phyloP scores from a whole-genome alignment of 2,113 vertebrate species.

The Callopanchax toddi region DNA sequence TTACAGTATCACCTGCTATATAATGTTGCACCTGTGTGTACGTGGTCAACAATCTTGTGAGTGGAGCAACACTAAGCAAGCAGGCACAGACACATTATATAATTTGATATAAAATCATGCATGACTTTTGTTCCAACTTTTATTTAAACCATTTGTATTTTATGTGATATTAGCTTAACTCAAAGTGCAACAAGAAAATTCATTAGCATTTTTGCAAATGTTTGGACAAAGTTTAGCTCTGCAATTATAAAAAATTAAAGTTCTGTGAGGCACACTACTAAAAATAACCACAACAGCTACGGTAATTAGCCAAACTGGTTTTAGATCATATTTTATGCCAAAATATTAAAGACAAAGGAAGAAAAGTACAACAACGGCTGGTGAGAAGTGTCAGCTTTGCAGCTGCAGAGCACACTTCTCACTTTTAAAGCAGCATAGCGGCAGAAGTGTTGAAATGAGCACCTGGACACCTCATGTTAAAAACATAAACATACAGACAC shows the following conservation, averaged over 20 bases:
- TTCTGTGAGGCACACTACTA: no score
- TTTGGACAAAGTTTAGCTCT: no score
- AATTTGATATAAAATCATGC: background rate
- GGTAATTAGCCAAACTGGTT: background rate
- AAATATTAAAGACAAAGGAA: no score
- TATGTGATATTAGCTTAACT: no score
- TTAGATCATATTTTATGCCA: no score
- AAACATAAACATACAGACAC: constrained; percentile 46
- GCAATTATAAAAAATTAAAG: no score
- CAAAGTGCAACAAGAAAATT: no score
- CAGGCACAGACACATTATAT: background rate
- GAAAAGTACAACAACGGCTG: constrained; percentile 5
- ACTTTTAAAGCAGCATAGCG: constrained; percentile 48
- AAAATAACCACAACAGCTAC: no score
- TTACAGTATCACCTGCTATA: constrained; percentile 16
- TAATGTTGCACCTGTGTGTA: constrained; percentile 2
- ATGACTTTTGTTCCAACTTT: background rate
- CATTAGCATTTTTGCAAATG: no score
- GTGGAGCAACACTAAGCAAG: background rate
- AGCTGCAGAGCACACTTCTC: constrained; percentile 59
- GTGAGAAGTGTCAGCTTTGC: constrained; percentile 23
- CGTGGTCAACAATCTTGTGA: background rate
- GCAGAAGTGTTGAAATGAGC: constrained; percentile 51
- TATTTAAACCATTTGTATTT: background rate
- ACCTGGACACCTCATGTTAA: constrained; percentile 37